Conservation (phyloP, 2,888 invertebrate genomes). For the Calliscelio sp. region DNA sequence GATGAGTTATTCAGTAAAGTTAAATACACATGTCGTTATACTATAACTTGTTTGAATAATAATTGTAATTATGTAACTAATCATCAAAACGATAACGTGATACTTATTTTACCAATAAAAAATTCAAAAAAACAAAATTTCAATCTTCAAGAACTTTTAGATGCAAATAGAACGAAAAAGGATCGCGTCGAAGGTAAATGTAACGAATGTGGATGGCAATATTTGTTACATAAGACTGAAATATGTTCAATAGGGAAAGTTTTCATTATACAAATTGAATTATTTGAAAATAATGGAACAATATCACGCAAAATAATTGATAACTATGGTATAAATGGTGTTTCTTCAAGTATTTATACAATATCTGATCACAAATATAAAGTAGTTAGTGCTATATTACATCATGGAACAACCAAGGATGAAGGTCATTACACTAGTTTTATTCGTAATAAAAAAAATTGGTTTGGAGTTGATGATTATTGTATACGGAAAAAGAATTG, state of each 20-base stretch:
- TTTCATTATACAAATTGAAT: not conserved
- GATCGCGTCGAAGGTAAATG: too few relatives aligned
- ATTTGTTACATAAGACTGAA: slow-evolving; percentile 26
- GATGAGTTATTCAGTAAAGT: not conserved
- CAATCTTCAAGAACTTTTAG: slow-evolving; percentile 8
- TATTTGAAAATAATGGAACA: slow-evolving; percentile 1
- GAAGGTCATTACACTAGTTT: slow-evolving; percentile 25
- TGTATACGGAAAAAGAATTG: not conserved
- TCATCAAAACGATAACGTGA: not conserved
- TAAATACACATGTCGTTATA: not conserved
- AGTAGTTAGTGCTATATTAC: slow-evolving; percentile 15
- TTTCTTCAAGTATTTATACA: slow-evolving; percentile 7
- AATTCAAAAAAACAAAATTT: slow-evolving; percentile 11
- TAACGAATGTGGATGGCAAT: not conserved
- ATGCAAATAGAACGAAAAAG: not conserved
- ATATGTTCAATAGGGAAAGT: not conserved
- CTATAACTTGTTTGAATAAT: slow-evolving; percentile 18
- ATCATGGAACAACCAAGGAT: not conserved
- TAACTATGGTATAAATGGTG: slow-evolving; percentile 5
- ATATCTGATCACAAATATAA: not conserved
- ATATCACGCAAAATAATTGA: not conserved
- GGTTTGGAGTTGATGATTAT: not conserved
- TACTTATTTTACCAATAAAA: not conserved
- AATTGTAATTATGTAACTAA: slow-evolving; percentile 16
- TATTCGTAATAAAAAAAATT: not conserved